Evolutionary conservation across 2,797 vertebrate genomes (phyloP).

Genomic region (Xenentodon cancila): DNA sequence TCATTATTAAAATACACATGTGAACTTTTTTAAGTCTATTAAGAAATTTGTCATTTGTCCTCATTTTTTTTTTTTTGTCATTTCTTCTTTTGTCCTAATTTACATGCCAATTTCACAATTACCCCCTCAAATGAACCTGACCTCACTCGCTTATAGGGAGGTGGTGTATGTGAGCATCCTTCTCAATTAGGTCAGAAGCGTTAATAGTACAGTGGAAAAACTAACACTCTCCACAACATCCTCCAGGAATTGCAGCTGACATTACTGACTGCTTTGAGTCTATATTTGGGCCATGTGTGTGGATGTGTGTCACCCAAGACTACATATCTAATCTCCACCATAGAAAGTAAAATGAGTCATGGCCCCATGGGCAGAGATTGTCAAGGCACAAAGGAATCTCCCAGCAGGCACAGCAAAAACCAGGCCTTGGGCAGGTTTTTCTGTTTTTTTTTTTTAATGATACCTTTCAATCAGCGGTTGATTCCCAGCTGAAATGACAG

Average conservation of each 20-base stretch:
- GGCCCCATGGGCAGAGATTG: conserved; percentile 76
- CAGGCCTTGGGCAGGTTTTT: conserved; percentile 77
- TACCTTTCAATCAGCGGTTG: conserved; percentile 82
- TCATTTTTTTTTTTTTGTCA: conserved; percentile 64
- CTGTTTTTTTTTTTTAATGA: conserved; percentile 57
- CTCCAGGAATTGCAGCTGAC: conserved; percentile 78
- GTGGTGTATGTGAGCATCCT: conserved; percentile 67
- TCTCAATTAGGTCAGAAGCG: conserved; percentile 81
- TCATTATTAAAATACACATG: conserved; percentile 14
- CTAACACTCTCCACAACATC: conserved; percentile 72
- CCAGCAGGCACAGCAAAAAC: conserved; percentile 68
- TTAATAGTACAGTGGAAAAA: conserved; percentile 75
- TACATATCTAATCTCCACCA: conserved; percentile 58
- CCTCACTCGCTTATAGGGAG: conserved; percentile 64
- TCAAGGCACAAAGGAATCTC: conserved; percentile 72
- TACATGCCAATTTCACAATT: conserved; percentile 74
- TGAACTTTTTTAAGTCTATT: conserved; percentile 49
- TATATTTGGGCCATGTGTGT: conserved; percentile 81
- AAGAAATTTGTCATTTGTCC: conserved; percentile 72
- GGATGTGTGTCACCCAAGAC: conserved; percentile 82
- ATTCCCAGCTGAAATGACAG: conserved; percentile 83
- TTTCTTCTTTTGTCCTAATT: conserved; percentile 77
- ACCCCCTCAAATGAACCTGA: conserved; percentile 79
- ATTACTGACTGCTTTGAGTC: conserved; percentile 76
- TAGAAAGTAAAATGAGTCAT: conserved; percentile 65